Base-by-base conservation (phyloP, 2,113 vertebrate genomes). In the Setophaga petechia region DNA sequence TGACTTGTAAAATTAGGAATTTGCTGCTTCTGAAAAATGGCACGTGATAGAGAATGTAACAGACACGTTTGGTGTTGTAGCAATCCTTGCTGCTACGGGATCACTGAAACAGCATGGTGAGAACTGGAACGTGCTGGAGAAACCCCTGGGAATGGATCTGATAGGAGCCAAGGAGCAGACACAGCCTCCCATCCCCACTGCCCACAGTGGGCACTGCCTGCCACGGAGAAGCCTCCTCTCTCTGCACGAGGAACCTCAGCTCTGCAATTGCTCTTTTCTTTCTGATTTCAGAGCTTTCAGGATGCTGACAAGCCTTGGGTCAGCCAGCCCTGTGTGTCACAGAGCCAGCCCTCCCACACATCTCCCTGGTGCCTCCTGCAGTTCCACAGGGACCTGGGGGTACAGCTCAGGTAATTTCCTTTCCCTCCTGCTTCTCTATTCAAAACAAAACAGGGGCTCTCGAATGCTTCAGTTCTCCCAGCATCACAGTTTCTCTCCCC, bases 231-330 rank as follows among this genome's bases (percentile, higher is more conserved):
- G 41, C 59, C 47, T 62, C 21, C 35, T 8, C 33, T 2, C 22
- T 33, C 63, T 20, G 18, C 21, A 22, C 18, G 8, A 33, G 61
- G 16, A 68, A 6, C 4, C 77, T 25, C 10, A 14, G 31, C 71
- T 28, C 54, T 25, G 37, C 20, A 6, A 13, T 5, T 44, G 43
- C 20, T n/a, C 54, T 5, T 18, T 19, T 5, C 46, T 17, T 18
- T 18, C n/a, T 9, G 28, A 6, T 19, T 41, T 27, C 58, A 33
- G 72, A 62, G 85, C 82, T 22, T 7, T 20, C 6, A 1, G 11
- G 16, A 22, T 0, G 17, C 31, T 4, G 31, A 1, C 41, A 17
- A 0, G 1, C 17, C 13, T 8, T 1, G 8, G 18, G 8, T 10
- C 58, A 44, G 57, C 12, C n/a, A 3, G 63, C 3, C 20, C 88